Evolutionary conservation across 1,140 invertebrate genomes (phyloP).

Genomic region (Eurytemora carolleeae): DNA sequence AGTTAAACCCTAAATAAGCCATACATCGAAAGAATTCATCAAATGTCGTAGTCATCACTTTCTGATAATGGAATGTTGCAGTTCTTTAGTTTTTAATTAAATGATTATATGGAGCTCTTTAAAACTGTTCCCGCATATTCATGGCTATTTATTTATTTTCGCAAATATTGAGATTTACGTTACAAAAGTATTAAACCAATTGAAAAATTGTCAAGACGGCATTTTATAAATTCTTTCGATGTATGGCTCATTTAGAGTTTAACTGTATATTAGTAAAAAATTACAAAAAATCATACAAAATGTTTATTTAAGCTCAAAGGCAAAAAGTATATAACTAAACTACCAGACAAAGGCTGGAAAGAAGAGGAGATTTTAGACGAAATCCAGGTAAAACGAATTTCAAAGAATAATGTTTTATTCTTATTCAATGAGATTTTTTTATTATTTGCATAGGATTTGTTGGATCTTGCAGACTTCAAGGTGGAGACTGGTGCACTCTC

Average conservation of each 20-base stretch:
- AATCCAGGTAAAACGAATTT: neutral
- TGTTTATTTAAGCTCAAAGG: neutral
- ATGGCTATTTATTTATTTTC: too few relatives aligned
- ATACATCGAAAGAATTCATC: too few relatives aligned
- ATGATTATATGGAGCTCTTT: too few relatives aligned
- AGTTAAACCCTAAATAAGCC: too few relatives aligned
- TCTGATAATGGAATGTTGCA: too few relatives aligned
- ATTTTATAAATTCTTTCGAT: too few relatives aligned
- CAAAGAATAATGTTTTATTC: neutral
- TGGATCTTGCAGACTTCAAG: neutral
- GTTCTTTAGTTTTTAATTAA: too few relatives aligned
- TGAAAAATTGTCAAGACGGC: neutral
- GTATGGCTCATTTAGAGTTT: too few relatives aligned
- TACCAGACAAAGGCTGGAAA: neutral
- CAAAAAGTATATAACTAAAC: neutral
- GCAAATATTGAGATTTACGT: too few relatives aligned
- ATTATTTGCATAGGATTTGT: neutral
- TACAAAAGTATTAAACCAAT: neutral
- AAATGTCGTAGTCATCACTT: too few relatives aligned
- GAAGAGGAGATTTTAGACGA: neutral
- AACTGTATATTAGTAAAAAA: too few relatives aligned
- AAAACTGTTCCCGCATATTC: too few relatives aligned
- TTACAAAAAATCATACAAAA: neutral
- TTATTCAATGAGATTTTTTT: neutral
- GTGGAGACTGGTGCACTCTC: neutral